A percentile compares a stretch with the other conserved stretches of the same genome.
phyloP scores from a whole-genome alignment of 2,888 invertebrate genomes.

The Elmis aenea region DNA sequence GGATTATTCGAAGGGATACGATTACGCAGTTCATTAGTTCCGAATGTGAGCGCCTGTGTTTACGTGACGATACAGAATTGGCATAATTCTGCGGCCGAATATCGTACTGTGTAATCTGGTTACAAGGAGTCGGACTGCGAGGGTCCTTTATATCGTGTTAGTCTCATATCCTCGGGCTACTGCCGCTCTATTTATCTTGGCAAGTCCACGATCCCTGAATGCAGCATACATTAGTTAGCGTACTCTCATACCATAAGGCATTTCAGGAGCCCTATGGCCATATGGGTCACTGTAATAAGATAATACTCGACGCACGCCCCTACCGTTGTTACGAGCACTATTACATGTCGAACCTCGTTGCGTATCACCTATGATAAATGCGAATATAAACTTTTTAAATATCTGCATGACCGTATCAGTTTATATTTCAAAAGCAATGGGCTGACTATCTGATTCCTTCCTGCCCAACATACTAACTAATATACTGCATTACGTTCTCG shows the following conservation, averaged over 20 bases:
- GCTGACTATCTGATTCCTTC: no score
- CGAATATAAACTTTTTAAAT: no score
- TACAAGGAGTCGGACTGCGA: conserved; percentile 35
- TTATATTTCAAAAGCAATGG: no score
- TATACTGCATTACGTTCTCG: no score
- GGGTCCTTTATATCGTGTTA: conserved; percentile 46
- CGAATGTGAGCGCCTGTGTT: conserved; percentile 12
- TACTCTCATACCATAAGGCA: conserved; percentile 43
- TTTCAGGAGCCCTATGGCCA: conserved; percentile 35
- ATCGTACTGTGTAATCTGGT: conserved; percentile 41
- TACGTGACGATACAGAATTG: conserved; percentile 28
- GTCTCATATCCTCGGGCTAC: conserved; percentile 42
- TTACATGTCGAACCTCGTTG: conserved; percentile 8
- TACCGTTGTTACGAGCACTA: conserved; percentile 9
- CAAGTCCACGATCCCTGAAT: conserved; percentile 37
- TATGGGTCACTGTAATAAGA: conserved; percentile 41
- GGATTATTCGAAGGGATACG: conserved; percentile 2
- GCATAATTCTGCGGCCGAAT: conserved; percentile 32
- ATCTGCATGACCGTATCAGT: no score
- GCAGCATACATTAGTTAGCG: conserved; percentile 41
- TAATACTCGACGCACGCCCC: conserved; percentile 28
- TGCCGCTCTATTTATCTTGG: conserved; percentile 47
- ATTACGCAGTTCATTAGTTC: conserved; percentile 10
- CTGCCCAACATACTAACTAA: no score
- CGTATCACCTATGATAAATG: no score